Conservation (phyloP, 2,888 invertebrate species). For the Hemicrepidius hirtus region DNA sequence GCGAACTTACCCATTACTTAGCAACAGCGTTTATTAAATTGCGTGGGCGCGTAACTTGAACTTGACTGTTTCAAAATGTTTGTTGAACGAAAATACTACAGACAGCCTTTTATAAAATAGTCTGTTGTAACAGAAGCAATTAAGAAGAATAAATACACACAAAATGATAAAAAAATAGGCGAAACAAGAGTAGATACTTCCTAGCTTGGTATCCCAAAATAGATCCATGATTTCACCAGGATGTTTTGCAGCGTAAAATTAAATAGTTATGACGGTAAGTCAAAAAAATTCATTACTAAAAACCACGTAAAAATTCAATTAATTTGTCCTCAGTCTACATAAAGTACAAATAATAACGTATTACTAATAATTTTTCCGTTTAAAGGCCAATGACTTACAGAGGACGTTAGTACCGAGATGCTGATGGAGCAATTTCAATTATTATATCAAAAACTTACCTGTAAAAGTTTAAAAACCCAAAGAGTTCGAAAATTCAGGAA, state of each 20-base stretch:
- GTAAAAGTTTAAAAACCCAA: not conserved
- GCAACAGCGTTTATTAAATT: not conserved
- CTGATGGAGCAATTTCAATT: not conserved
- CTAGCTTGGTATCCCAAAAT: slow-evolving; percentile 13
- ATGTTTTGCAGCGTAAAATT: not conserved
- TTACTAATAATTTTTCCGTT: not conserved
- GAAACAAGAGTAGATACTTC: slow-evolving; percentile 19
- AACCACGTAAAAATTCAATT: slow-evolving; percentile 2
- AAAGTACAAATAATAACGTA: not conserved
- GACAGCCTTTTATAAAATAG: not conserved
- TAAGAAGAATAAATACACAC: not conserved
- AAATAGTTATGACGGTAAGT: slow-evolving; percentile 18
- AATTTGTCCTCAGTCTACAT: slow-evolving; percentile 2
- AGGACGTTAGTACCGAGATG: slow-evolving; percentile 2
- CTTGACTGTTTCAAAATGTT: slow-evolving; percentile 17
- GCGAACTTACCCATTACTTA: not conserved
- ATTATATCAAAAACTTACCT: not conserved
- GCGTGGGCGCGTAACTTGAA: slow-evolving; percentile 36
- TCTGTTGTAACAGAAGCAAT: not conserved
- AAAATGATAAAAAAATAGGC: slow-evolving; percentile 8
- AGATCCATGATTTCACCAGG: slow-evolving; percentile 14
- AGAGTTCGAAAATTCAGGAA: slow-evolving; percentile 1
- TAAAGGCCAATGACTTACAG: slow-evolving; percentile 27
- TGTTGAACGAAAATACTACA: slow-evolving; percentile 11
- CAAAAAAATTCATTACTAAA: slow-evolving; percentile 9